phyloP scores from a whole-genome alignment of 2,888 invertebrate species.

The Lithosia quadra region DNA sequence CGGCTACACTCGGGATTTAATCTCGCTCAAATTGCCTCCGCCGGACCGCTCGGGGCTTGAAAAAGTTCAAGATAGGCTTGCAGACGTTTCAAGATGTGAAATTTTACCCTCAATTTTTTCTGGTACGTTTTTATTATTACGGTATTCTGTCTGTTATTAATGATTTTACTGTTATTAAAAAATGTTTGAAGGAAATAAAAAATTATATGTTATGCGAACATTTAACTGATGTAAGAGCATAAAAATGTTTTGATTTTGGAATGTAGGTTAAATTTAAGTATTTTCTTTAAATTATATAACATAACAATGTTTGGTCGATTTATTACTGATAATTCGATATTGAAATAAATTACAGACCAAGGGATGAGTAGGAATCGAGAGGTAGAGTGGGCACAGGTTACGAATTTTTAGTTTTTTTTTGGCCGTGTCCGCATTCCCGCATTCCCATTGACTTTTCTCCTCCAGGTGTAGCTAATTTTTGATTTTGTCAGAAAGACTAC shows the following conservation, averaged over 20 bases:
- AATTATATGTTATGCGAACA: not conserved
- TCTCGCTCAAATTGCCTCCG: slow-evolving; percentile 67
- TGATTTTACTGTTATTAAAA: slow-evolving; percentile 34
- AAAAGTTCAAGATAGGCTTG: slow-evolving; percentile 56
- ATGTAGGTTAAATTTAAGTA: not conserved
- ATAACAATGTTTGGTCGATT: too few species aligned
- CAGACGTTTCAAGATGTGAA: slow-evolving; percentile 56
- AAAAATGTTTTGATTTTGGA: not conserved
- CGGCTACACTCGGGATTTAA: slow-evolving; percentile 64
- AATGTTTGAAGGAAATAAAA: not conserved
- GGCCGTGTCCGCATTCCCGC: too few species aligned
- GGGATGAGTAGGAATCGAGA: too few species aligned
- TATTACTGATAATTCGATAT: too few species aligned
- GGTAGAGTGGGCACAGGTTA: too few species aligned
- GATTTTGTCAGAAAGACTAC: too few species aligned
- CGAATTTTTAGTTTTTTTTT: too few species aligned
- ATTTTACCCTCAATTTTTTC: slow-evolving; percentile 58
- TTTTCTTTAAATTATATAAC: too few species aligned
- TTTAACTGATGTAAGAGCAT: not conserved
- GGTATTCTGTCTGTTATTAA: slow-evolving; percentile 46
- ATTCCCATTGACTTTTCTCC: too few species aligned
- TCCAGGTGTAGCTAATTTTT: too few species aligned
- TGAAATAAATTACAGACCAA: too few species aligned
- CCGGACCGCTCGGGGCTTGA: slow-evolving; percentile 55
- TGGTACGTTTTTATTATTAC: slow-evolving; percentile 54